A percentile compares a stretch with the other conserved stretches of the same genome.
These are phyloP conservation scores for Carollia perspicillata DNA, from an alignment of 2,113 vertebrate genomes.

Conservation along the genomic window DNA sequence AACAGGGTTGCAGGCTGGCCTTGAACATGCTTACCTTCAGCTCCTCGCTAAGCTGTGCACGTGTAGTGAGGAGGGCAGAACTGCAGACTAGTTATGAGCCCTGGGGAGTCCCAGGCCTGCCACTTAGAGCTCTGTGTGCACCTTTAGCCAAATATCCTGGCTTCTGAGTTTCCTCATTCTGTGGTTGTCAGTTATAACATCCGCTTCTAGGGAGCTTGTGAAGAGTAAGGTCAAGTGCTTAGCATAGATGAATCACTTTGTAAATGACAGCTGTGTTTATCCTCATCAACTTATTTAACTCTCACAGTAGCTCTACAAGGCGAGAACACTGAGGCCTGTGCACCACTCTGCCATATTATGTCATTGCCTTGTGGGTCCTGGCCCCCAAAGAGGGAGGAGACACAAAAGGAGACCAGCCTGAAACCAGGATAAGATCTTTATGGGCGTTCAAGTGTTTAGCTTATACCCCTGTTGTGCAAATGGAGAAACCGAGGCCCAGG, in stretches of 20 bases:
- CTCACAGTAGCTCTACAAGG: background rate
- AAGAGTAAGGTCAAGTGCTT: background rate
- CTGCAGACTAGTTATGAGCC: background rate
- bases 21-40: background rate
- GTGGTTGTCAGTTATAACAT: background rate
- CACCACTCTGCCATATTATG: background rate
- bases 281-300: background rate
- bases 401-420: background rate
- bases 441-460: background rate
- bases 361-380: background rate
- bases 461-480: background rate
- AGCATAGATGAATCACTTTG: background rate
- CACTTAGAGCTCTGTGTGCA: background rate
- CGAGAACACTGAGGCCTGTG: background rate
- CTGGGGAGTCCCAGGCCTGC: background rate
- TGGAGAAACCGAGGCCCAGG: background rate
- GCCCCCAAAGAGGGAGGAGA: background rate
- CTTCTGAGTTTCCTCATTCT: background rate
- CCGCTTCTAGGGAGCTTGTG: background rate
- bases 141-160: background rate
- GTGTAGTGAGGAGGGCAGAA: background rate
- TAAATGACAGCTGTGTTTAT: constrained; percentile 12
- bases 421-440: background rate
- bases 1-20: background rate
- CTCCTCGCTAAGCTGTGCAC: background rate